These are phyloP conservation scores for Sebastes trivittatus DNA, from an alignment of 2,797 vertebrate species.

Conservation along the genomic window DNA sequence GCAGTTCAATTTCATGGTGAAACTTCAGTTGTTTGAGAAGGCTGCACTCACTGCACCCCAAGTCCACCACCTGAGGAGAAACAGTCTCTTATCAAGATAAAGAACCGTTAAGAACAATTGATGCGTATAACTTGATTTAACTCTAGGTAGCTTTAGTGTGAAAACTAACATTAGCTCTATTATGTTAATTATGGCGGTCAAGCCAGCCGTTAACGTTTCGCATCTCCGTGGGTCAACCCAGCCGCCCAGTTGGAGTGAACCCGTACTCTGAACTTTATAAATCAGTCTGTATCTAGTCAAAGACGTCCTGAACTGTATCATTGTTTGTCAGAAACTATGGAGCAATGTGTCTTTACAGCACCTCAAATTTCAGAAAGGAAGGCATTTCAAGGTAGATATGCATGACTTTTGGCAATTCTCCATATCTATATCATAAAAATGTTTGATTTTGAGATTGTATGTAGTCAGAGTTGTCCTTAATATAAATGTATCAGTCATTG, in stretches of 20 bases:
- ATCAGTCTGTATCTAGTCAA: background rate
- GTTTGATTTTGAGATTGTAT: background rate
- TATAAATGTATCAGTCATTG: background rate
- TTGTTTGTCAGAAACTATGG: background rate
- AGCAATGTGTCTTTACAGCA: background rate
- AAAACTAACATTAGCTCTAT: no score
- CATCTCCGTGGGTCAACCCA: background rate
- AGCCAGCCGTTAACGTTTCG: no score
- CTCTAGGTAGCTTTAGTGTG: background rate
- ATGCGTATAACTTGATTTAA: no score
- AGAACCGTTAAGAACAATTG: background rate
- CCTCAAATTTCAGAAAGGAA: background rate
- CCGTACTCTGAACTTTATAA: background rate
- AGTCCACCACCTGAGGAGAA: slow-evolving; percentile 86
- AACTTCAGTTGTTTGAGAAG: slow-evolving; percentile 88
- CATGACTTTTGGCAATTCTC: background rate
- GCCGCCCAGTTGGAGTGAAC: background rate
- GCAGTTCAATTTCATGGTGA: slow-evolving; percentile 84
- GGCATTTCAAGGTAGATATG: background rate
- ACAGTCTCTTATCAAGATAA: no score
- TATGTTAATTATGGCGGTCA: no score
- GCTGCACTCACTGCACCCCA: slow-evolving; percentile 88
- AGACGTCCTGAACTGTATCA: background rate
- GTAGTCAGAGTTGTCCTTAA: background rate
- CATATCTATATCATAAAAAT: background rate